Evolutionary conservation across 1,140 invertebrate species (phyloP).

Genomic region (Semibalanus balanoides): DNA sequence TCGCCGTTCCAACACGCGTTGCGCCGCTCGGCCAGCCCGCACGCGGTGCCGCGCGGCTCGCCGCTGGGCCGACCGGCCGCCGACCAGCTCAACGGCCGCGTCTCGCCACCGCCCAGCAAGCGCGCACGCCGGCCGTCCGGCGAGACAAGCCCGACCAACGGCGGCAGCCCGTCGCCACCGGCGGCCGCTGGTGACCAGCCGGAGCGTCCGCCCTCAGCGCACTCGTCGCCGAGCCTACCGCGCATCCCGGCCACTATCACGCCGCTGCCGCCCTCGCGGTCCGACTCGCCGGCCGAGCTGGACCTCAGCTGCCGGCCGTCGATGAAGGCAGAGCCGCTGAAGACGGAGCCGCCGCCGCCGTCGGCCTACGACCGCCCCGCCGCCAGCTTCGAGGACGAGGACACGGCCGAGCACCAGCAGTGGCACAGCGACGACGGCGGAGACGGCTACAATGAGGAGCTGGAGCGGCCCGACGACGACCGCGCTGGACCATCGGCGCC

Average conservation of each 20-base stretch:
- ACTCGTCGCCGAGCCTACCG: conserved; percentile 16
- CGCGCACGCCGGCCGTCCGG: background rate
- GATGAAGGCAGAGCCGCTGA: background rate
- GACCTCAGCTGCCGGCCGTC: background rate
- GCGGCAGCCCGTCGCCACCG: background rate
- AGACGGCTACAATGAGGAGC: background rate
- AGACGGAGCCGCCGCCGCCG: too few species aligned
- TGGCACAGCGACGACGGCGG: background rate
- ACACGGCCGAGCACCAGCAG: background rate
- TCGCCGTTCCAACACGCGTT: background rate
- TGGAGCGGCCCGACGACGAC: background rate
- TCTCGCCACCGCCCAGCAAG: background rate
- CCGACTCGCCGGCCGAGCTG: background rate
- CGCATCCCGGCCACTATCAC: conserved; percentile 25
- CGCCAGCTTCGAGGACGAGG: background rate
- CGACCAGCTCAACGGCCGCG: background rate
- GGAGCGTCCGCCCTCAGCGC: background rate
- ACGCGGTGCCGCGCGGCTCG: background rate
- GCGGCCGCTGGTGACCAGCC: background rate
- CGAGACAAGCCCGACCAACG: background rate
- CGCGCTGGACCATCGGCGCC: background rate
- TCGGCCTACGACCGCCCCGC: too few species aligned
- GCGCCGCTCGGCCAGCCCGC: background rate
- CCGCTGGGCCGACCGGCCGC: too few species aligned
- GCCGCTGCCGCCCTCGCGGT: conserved; percentile 5